Conservation (phyloP, 1,140 invertebrate species). For the Carposina sasakii region DNA sequence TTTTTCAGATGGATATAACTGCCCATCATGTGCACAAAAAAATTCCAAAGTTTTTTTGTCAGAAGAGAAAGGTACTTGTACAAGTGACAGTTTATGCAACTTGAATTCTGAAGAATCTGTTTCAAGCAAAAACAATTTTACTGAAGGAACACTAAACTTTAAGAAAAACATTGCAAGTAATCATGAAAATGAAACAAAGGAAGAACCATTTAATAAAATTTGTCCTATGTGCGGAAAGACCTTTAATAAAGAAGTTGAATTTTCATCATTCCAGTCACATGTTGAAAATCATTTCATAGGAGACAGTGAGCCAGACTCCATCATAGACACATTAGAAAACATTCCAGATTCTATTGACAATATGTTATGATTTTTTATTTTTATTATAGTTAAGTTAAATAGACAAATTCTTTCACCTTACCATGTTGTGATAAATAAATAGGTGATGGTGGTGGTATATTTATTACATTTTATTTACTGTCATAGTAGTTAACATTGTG, state of each 20-base stretch:
- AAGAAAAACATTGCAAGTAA: conserved; percentile 32
- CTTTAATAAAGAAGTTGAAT: conserved; percentile 58
- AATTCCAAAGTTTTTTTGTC: conserved; percentile 39
- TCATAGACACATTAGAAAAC: conserved; percentile 59
- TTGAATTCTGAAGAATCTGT: conserved; percentile 49
- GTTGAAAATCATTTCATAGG: conserved; percentile 73
- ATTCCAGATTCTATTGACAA: conserved; percentile 53
- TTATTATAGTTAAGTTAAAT: too few relatives aligned
- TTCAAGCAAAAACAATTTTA: conserved; percentile 44
- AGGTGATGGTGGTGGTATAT: too few relatives aligned
- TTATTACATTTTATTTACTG: too few relatives aligned
- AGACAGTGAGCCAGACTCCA: conserved; percentile 59
- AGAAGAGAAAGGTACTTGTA: conserved; percentile 63
- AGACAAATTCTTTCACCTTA: too few relatives aligned
- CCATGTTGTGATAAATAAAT: too few relatives aligned
- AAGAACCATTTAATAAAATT: conserved; percentile 55
- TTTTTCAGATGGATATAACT: conserved; percentile 61
- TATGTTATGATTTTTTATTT: too few relatives aligned
- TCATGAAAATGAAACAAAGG: conserved; percentile 24
- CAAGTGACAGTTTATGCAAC: conserved; percentile 51
- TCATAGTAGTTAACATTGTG: too few relatives aligned
- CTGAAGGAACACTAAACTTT: conserved; percentile 34
- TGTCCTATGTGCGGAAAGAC: conserved; percentile 73
- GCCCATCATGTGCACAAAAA: conserved; percentile 46
- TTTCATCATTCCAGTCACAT: conserved; percentile 69